Evolutionary conservation across 2,113 vertebrate species (phyloP).

Genomic region (Galbula dea): DNA sequence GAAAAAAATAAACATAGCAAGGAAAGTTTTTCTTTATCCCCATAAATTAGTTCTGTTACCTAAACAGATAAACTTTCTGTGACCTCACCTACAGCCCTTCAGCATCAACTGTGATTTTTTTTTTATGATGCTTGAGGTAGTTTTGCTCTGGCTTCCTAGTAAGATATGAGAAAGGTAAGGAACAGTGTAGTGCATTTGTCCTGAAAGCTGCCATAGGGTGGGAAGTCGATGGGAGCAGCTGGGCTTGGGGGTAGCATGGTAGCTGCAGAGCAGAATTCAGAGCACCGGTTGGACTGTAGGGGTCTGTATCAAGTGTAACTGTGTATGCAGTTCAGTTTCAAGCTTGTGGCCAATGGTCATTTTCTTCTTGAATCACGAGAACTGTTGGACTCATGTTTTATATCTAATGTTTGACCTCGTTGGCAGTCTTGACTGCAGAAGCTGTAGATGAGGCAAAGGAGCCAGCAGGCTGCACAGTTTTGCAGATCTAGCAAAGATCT

Average conservation of each 20-base stretch:
- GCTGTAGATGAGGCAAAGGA: not conserved
- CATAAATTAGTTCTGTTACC: not conserved
- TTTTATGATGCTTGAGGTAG: not conserved
- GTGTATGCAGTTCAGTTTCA: not conserved
- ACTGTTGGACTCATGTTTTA: not conserved
- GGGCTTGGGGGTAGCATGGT: not conserved
- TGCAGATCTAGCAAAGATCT: not conserved
- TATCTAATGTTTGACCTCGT: accelerated
- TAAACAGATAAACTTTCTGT: not conserved
- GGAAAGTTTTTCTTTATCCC: not conserved
- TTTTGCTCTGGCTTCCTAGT: not conserved
- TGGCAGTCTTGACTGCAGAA: not conserved
- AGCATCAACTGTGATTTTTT: not conserved
- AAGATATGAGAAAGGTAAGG: not conserved
- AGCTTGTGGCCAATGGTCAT: not conserved
- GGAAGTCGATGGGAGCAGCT: not conserved
- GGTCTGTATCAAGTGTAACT: not conserved
- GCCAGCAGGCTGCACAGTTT: not conserved
- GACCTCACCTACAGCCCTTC: not conserved
- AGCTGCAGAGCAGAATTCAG: not conserved
- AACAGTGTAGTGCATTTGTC: not conserved
- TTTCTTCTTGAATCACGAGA: not conserved
- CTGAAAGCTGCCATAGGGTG: not conserved
- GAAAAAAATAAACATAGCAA: not conserved
- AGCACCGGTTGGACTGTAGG: not conserved